A percentile compares a stretch with the other conserved stretches of the same genome.
Evolutionary conservation across 2,113 vertebrate genomes (phyloP).

Genomic region (Hepsetus odoe): DNA sequence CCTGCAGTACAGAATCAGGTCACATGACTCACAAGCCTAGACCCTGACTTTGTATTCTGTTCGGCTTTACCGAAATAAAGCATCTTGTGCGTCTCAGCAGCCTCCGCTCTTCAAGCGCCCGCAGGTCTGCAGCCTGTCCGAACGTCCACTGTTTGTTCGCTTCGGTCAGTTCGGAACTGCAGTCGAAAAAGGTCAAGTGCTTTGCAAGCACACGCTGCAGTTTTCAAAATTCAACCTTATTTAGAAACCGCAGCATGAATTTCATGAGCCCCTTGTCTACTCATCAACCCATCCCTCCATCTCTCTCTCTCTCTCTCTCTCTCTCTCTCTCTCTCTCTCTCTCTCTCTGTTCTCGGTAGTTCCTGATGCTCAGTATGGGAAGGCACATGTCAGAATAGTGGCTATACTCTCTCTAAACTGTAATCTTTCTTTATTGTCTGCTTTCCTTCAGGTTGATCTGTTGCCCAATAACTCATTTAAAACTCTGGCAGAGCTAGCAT

Average conservation of each 20-base stretch:
- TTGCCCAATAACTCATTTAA: too few species aligned
- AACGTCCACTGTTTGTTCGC: neutral
- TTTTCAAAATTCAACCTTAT: neutral
- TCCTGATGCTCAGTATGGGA: too few species aligned
- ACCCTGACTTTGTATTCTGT: constrained; percentile 20
- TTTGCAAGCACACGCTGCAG: neutral
- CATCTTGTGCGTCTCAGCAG: constrained; percentile 9
- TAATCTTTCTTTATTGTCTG: too few species aligned
- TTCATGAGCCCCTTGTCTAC: neutral
- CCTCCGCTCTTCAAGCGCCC: neutral
- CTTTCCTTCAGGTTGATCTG: too few species aligned
- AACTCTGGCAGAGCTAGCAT: too few species aligned
- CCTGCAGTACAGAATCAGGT: constrained; percentile 31
- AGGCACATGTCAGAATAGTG: neutral
- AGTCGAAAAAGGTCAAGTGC: neutral
- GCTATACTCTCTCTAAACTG: too few species aligned
- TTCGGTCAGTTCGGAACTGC: neutral
- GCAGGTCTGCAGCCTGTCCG: neutral
- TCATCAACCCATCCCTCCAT: neutral
- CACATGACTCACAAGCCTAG: constrained; percentile 27
- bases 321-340: neutral
- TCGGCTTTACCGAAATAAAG: constrained; percentile 19
- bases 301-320: neutral
- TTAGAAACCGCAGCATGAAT: neutral
- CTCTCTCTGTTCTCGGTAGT: neutral